Percentiles rank a stretch among this genome's conserved stretches.
These are phyloP conservation scores for Myotis daubentonii DNA, from an alignment of 2,797 vertebrate genomes.

Conservation along the genomic window DNA sequence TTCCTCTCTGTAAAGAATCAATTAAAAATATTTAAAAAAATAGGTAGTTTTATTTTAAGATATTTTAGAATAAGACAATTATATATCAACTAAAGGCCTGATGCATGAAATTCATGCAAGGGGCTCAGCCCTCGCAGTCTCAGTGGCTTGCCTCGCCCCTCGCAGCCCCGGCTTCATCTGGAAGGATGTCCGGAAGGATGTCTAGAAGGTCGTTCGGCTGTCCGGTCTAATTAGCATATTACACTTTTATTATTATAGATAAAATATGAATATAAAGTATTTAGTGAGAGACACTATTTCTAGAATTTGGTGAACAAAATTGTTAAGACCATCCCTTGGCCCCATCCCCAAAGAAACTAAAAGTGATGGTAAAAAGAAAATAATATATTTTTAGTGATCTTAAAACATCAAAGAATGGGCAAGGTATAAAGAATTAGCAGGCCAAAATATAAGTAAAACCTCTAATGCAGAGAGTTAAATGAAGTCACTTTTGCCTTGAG, in stretches of 20 bases:
- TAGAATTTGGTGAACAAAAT: not conserved
- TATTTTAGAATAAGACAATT: not conserved
- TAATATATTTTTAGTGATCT: not conserved
- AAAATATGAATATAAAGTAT: conserved; percentile 18
- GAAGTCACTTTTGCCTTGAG: not conserved
- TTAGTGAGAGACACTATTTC: not conserved
- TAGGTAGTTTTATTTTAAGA: no score
- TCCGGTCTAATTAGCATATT: no score
- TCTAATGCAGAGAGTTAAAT: not conserved
- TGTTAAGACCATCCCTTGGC: not conserved
- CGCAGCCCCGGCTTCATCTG: no score
- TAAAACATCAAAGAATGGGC: not conserved
- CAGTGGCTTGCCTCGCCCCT: no score
- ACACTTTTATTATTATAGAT: not conserved
- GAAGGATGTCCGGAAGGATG: no score
- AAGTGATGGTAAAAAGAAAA: not conserved
- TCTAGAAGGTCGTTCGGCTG: no score
- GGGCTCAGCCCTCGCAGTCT: no score
- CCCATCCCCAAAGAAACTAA: not conserved
- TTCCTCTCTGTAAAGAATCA: no score
- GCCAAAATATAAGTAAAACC: not conserved
- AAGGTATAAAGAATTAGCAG: not conserved
- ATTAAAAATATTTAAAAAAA: no score
- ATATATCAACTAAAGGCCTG: no score
- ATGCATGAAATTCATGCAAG: no score